Conservation (phyloP, 2,113 vertebrate species). For the Eupsittula cactorum region DNA sequence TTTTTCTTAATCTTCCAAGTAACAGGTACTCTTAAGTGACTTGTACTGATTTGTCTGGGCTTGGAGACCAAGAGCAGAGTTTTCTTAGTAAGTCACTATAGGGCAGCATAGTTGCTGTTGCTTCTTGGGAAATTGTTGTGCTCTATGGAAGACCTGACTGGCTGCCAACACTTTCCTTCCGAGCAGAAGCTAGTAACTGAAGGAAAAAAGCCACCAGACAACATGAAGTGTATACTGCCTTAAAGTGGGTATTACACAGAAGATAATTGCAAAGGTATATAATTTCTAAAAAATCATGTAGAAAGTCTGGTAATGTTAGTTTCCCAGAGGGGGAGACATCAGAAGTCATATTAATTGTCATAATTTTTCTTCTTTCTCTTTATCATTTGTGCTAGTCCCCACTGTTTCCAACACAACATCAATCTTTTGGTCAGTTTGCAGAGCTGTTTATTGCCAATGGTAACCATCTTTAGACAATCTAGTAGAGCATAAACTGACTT, state of each 20-base stretch:
- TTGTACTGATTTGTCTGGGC: background rate
- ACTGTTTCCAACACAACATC: background rate
- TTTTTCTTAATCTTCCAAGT: background rate
- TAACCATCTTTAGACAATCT: background rate
- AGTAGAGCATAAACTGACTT: background rate
- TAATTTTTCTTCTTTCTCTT: constrained; percentile 20
- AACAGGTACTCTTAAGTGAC: background rate
- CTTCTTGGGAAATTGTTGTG: background rate
- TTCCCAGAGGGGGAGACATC: constrained; percentile 15
- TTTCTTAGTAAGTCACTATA: background rate
- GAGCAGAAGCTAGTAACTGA: background rate
- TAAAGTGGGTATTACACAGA: background rate
- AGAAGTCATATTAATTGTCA: constrained; percentile 41
- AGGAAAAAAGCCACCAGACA: background rate
- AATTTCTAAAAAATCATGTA: background rate
- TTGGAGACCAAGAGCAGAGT: background rate
- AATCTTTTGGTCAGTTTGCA: background rate
- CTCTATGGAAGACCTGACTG: background rate
- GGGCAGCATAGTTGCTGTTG: background rate
- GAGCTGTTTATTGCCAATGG: background rate
- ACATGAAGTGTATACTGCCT: background rate
- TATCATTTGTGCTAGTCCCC: background rate
- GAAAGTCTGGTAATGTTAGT: constrained; percentile 3
- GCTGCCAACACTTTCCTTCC: background rate
- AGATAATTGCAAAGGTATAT: background rate